These are phyloP conservation scores for Halcyon badia DNA, from an alignment of 2,797 vertebrate genomes.

Conservation along the genomic window DNA sequence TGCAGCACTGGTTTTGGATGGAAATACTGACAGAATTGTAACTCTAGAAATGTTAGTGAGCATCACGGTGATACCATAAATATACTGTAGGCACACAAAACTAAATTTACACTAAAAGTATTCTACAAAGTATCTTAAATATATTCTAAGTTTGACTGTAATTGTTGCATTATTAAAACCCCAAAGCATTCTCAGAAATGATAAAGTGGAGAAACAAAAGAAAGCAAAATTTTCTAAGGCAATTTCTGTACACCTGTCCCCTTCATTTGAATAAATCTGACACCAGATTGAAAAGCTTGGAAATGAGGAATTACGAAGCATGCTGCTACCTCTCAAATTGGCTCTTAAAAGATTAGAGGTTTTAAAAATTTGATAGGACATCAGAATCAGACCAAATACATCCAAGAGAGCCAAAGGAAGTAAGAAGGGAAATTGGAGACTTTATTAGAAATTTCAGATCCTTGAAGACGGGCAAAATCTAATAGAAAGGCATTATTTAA, in stretches of 20 bases:
- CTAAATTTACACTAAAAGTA: conserved; percentile 1
- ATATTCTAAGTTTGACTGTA: neutral
- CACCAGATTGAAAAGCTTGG: neutral
- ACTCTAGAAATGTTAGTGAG: neutral
- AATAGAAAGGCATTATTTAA: conserved; percentile 26
- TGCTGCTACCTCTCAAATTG: neutral
- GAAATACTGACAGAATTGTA: neutral
- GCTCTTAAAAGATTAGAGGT: neutral
- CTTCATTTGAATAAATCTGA: neutral
- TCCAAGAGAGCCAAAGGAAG: conserved; percentile 17
- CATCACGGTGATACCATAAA: neutral
- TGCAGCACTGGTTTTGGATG: neutral
- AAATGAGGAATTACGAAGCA: neutral
- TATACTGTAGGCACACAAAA: neutral
- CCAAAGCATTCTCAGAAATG: neutral
- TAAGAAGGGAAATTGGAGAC: conserved; percentile 13
- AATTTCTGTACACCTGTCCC: neutral
- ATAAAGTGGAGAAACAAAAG: neutral
- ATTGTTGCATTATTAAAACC: neutral
- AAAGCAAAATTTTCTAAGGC: neutral
- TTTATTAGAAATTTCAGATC: conserved; percentile 28
- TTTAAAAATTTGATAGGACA: neutral
- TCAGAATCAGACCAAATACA: conserved; percentile 1
- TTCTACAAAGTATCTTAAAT: neutral
- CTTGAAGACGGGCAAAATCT: conserved; percentile 19